These are phyloP conservation scores for Malachius bipustulatus DNA, from an alignment of 2,888 invertebrate genomes.

Conservation along the genomic window DNA sequence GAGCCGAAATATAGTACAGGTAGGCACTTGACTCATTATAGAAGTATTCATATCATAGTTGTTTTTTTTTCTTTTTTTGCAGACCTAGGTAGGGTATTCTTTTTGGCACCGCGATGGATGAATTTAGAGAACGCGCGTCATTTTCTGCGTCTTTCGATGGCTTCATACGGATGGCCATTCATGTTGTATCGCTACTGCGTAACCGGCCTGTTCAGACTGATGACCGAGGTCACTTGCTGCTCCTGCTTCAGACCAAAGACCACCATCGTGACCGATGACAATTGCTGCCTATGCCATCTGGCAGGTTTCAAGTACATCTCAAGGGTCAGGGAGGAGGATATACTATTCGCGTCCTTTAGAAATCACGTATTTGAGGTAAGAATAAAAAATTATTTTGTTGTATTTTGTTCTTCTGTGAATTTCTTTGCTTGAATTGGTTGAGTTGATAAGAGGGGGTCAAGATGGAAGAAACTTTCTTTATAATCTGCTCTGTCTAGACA, in stretches of 20 bases:
- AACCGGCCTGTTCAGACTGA: conserved; percentile 62
- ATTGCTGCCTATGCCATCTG: conserved; percentile 80
- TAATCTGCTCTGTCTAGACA: no score
- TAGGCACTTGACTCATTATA: no score
- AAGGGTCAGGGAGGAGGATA: conserved; percentile 61
- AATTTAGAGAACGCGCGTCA: conserved; percentile 61
- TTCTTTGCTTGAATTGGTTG: not conserved
- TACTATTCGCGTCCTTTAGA: conserved; percentile 75
- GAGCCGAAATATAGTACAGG: conserved; percentile 56
- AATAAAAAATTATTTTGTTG: conserved; percentile 7
- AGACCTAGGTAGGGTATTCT: conserved; percentile 47
- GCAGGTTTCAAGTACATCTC: conserved; percentile 74
- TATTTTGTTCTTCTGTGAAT: not conserved
- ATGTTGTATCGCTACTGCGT: conserved; percentile 65
- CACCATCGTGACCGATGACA: conserved; percentile 68
- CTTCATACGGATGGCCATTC: conserved; percentile 82
- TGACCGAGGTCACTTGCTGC: conserved; percentile 58
- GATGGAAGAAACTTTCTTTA: no score
- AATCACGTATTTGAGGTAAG: conserved; percentile 73
- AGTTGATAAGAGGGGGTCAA: no score
- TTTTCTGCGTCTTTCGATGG: conserved; percentile 68
- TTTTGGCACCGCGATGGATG: conserved; percentile 67
- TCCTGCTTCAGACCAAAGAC: conserved; percentile 45
- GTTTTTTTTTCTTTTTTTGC: conserved; percentile 25
- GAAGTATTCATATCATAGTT: no score